Conservation (phyloP, 2,888 invertebrate genomes). For the Zygogramma bicolorata region DNA sequence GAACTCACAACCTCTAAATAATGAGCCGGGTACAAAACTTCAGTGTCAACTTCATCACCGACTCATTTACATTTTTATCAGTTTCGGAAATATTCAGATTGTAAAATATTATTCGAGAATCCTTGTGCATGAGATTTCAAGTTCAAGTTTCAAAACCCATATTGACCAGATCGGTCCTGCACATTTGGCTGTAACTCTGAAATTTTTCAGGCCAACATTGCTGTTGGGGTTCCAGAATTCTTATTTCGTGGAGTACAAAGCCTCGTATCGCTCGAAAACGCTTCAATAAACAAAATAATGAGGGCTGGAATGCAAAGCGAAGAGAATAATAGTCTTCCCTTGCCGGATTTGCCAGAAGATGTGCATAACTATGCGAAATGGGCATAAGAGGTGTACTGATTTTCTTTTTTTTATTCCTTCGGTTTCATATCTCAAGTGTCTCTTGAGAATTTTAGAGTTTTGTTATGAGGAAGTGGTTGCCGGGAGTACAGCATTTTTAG, state of each 20-base stretch:
- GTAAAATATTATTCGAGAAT: too few relatives aligned
- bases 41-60: too few relatives aligned
- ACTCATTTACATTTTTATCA: too few relatives aligned
- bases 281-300: constrained; percentile 45
- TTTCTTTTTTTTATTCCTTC: constrained; percentile 26
- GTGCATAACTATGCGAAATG: constrained; percentile 30
- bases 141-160: background rate
- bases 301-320: constrained; percentile 28
- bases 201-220: constrained; percentile 14
- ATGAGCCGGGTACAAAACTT: too few relatives aligned
- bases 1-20: too few relatives aligned
- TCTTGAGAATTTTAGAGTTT: constrained; percentile 13
- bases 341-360: constrained; percentile 36
- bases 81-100: too few relatives aligned
- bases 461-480: background rate
- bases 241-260: constrained; percentile 33
- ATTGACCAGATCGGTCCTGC: background rate
- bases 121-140: too few relatives aligned
- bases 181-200: background rate
- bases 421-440: constrained; percentile 15
- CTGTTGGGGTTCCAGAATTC: constrained; percentile 17
- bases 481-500: background rate
- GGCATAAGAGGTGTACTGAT: constrained; percentile 25
- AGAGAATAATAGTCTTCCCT: constrained; percentile 33
- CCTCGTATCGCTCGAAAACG: constrained; percentile 19